phyloP scores from a whole-genome alignment of 2,113 vertebrate species.

The Smithornis capensis region DNA sequence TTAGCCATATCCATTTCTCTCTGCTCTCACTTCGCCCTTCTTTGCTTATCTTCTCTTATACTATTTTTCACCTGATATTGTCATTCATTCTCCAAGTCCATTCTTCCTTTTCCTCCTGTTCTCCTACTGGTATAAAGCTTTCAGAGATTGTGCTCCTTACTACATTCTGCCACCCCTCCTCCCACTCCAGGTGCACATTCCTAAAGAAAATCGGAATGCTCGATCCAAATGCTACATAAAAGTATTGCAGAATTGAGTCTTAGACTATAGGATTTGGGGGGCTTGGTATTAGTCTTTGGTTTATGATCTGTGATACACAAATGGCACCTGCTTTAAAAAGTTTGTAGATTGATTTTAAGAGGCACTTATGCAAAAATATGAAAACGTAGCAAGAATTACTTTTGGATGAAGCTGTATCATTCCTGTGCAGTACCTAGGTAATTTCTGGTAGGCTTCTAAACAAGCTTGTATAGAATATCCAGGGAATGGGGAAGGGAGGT shows the following conservation, averaged over 20 bases:
- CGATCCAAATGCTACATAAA: not conserved
- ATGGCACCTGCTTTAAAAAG: not conserved
- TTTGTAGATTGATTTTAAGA: conserved; percentile 1
- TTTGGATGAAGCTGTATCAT: not conserved
- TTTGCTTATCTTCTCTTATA: not conserved
- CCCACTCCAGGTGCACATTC: accelerated
- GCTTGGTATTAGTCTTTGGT: not conserved
- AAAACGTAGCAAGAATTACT: not conserved
- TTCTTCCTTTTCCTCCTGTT: not conserved
- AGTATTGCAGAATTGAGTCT: not conserved
- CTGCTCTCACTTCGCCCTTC: not conserved
- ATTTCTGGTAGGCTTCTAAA: not conserved
- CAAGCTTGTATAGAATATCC: not conserved
- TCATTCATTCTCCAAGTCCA: not conserved
- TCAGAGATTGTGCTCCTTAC: not conserved
- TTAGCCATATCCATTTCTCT: not conserved
- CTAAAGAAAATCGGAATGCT: not conserved
- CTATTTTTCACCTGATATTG: not conserved
- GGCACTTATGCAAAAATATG: not conserved
- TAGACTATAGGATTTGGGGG: not conserved
- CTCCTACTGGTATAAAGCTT: not conserved
- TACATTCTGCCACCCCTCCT: not conserved
- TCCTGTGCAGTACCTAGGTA: not conserved
- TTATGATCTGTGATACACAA: not conserved
- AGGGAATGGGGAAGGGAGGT: not conserved